Evolutionary conservation across 1,140 invertebrate genomes (phyloP).

Genomic region (Drosophila tani): DNA sequence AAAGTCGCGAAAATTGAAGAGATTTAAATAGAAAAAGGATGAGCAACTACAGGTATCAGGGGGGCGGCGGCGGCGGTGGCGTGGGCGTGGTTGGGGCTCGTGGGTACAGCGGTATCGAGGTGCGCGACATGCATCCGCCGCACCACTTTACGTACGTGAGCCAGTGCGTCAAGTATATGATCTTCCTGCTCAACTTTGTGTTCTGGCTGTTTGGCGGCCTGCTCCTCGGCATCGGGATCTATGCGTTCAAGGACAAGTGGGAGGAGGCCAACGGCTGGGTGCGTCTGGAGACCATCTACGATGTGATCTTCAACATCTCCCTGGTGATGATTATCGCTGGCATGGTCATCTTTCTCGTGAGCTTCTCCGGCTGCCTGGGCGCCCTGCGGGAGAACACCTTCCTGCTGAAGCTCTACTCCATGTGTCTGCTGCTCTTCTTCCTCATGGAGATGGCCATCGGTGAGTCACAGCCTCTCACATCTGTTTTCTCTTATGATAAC

Average conservation of each 20-base stretch:
- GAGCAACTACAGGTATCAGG: conserved; percentile 82
- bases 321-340: conserved; percentile 95
- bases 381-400: conserved; percentile 96
- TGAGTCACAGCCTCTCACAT: conserved; percentile 30
- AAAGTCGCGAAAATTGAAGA: neutral
- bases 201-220: conserved; percentile 95
- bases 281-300: conserved; percentile 93
- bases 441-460: conserved; percentile 93
- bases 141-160: conserved; percentile 88
- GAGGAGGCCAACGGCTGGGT: conserved; percentile 90
- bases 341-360: conserved; percentile 92
- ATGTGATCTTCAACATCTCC: conserved; percentile 95
- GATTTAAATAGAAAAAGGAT: conserved; percentile 34
- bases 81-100: conserved; percentile 87
- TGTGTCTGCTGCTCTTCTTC: conserved; percentile 94
- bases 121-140: conserved; percentile 86
- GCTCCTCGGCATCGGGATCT: conserved; percentile 94
- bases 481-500: neutral
- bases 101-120: conserved; percentile 36
- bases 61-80: conserved; percentile 85
- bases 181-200: conserved; percentile 96
- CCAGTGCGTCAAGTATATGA: conserved; percentile 96
- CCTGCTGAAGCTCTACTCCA: conserved; percentile 96
- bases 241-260: conserved; percentile 97
- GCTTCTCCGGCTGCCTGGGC: conserved; percentile 95